Evolutionary conservation across 2,888 invertebrate genomes (phyloP), one percentile per base, ranked within the genome.

Genomic region (Diarsia mendica): DNA sequence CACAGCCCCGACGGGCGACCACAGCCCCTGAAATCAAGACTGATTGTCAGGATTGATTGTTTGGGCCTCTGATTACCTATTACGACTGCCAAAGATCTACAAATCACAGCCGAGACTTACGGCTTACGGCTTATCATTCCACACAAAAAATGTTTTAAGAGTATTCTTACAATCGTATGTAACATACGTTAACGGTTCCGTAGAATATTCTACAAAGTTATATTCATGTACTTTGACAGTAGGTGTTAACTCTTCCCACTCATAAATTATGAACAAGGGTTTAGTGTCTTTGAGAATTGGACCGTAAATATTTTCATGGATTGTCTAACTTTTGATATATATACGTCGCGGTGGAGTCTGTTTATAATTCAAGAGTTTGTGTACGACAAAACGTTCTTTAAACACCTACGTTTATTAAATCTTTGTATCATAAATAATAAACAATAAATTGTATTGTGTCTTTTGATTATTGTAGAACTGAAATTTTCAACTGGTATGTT

Each of bases 191-290:
- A 55, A 58, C 18, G 18, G 9, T 60, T 60, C 28, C 18, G 18
- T 18, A 18, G 1, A 18, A 58, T 28, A 58, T 28, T 60, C 58
- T 33, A 44, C 44, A 13, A 33, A 28, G 6, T 53, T 28, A 15
- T 33, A 53, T 67, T 49, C n/a, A 67, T 15, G 46, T 48, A 69
- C 23, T 39, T 44, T 10, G 1, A 20, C 44, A 51, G 13, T 33
- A 33, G 46, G 72, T 46, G 18, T 33, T 13, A 55, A 33, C 13
- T 48, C 10, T 28, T 15, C 3, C 9, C 15, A 33, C 3, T 0
- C 9, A 72, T 33, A 71, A 39, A 51, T 55, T 72, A 72, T 10
- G 28, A 55, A 46, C 5, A 55, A 55, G 18, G 33, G 10, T 48
- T 55, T 55, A 72, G 46, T 28, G 11, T 33, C 18, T 53, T n/a